phyloP scores from a whole-genome alignment of 1,140 invertebrate genomes.

The Meloidogyne floridensis region DNA sequence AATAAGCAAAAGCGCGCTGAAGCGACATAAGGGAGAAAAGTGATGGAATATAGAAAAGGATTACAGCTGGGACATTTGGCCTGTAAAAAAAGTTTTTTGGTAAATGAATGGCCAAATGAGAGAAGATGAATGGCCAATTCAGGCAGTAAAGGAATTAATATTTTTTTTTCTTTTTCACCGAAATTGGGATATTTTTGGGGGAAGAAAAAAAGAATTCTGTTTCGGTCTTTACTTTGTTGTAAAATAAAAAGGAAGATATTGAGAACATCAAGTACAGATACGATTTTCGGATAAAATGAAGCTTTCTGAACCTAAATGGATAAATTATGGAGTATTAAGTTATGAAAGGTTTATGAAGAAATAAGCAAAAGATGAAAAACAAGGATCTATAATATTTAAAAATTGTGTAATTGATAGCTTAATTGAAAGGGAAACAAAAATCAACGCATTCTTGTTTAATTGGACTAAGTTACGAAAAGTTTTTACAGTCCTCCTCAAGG shows the following conservation, averaged over 20 bases:
- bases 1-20: slow-evolving; percentile 16
- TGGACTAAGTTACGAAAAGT: too few relatives aligned
- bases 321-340: too few relatives aligned
- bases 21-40: slow-evolving; percentile 5
- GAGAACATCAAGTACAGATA: too few relatives aligned
- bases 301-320: too few relatives aligned
- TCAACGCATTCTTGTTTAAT: too few relatives aligned
- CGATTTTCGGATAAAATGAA: too few relatives aligned
- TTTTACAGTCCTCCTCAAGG: too few relatives aligned
- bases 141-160: slow-evolving; percentile 4
- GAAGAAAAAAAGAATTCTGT: background rate
- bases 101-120: background rate
- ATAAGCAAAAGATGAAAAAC: too few relatives aligned
- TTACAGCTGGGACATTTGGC: slow-evolving; percentile 16
- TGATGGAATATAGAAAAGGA: background rate
- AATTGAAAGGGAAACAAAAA: too few relatives aligned
- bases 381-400: too few relatives aligned
- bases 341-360: too few relatives aligned
- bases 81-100: slow-evolving; percentile 9
- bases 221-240: background rate
- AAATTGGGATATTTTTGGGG: background rate
- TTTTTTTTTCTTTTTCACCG: background rate
- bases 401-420: too few relatives aligned
- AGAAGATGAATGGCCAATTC: slow-evolving; percentile 30
- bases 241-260: background rate